phyloP scores from a whole-genome alignment of 1,140 invertebrate species.

The Hycleus cichorii region DNA sequence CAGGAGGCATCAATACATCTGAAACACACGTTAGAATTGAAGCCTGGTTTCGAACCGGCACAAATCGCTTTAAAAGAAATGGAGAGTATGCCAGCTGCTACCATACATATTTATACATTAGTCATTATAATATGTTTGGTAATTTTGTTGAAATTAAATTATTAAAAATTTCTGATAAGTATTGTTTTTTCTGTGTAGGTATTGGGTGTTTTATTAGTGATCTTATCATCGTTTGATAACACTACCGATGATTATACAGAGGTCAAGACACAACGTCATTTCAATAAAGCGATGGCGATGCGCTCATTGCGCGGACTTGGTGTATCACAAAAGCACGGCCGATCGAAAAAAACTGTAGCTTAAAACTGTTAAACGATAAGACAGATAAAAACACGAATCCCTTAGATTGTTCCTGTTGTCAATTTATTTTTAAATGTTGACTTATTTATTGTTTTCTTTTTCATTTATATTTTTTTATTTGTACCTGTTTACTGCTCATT shows the following conservation, averaged over 20 bases:
- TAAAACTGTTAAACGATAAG: neutral
- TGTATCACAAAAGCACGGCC: slow-evolving; percentile 18
- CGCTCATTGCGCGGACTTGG: slow-evolving; percentile 57
- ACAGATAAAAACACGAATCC: neutral
- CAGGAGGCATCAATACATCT: slow-evolving; percentile 75
- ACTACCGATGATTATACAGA: slow-evolving; percentile 48
- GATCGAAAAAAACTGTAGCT: slow-evolving; percentile 1
- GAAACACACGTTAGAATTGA: slow-evolving; percentile 68
- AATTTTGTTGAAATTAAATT: slow-evolving; percentile 5
- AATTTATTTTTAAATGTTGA: neutral
- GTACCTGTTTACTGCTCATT: neutral
- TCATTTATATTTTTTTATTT: neutral
- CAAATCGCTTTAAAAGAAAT: slow-evolving; percentile 68
- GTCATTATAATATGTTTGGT: slow-evolving; percentile 81
- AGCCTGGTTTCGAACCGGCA: slow-evolving; percentile 76
- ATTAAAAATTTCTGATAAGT: neutral
- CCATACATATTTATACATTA: slow-evolving; percentile 72
- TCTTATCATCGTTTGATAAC: slow-evolving; percentile 62
- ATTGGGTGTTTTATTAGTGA: slow-evolving; percentile 70
- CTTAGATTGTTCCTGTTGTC: neutral
- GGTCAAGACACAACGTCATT: slow-evolving; percentile 67
- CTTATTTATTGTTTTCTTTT: slow-evolving; percentile 1
- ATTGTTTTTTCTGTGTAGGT: slow-evolving; percentile 46
- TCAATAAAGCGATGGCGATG: slow-evolving; percentile 81
- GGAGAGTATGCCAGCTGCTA: slow-evolving; percentile 62